Evolutionary conservation across 2,888 invertebrate genomes (phyloP).

Genomic region (Parnassius glacialis): DNA sequence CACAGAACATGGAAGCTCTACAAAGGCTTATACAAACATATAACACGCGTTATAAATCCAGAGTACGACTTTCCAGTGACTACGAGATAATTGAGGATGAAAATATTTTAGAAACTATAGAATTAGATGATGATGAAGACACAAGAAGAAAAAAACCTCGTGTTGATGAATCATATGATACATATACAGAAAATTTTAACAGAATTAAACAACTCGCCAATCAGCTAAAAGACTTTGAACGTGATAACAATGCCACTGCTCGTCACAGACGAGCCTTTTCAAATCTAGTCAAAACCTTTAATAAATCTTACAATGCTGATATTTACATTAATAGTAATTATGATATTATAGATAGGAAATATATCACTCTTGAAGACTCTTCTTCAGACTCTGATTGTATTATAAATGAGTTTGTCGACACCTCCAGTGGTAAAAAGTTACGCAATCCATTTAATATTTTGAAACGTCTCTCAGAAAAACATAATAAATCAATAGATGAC

Average conservation of each 20-base stretch:
- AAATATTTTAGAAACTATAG: conserved; percentile 58
- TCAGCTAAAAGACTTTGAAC: conserved; percentile 49
- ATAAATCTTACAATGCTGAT: conserved; percentile 60
- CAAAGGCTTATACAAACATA: conserved; percentile 52
- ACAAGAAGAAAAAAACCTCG: conserved; percentile 45
- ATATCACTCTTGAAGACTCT: conserved; percentile 56
- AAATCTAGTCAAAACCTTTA: conserved; percentile 60
- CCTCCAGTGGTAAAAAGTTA: conserved; percentile 46
- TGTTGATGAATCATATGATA: conserved; percentile 32
- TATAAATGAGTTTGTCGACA: conserved; percentile 40
- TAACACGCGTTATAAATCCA: conserved; percentile 53
- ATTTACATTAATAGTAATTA: conserved; percentile 50
- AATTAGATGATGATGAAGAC: conserved; percentile 58
- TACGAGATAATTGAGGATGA: conserved; percentile 50
- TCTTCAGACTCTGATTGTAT: conserved; percentile 63
- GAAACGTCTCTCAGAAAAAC: conserved; percentile 50
- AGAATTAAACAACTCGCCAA: conserved; percentile 49
- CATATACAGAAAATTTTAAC: conserved; percentile 49
- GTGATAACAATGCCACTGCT: conserved; percentile 44
- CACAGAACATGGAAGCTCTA: conserved; percentile 42
- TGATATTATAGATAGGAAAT: conserved; percentile 52
- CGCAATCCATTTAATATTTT: conserved; percentile 66
- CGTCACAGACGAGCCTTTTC: conserved; percentile 60
- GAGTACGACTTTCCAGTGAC: conserved; percentile 43
- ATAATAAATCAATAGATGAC: conserved; percentile 27